Evolutionary conservation across 2,113 vertebrate genomes (phyloP), one percentile per base, ranked within the genome.

Genomic region (Hymenochirus boettgeri): DNA sequence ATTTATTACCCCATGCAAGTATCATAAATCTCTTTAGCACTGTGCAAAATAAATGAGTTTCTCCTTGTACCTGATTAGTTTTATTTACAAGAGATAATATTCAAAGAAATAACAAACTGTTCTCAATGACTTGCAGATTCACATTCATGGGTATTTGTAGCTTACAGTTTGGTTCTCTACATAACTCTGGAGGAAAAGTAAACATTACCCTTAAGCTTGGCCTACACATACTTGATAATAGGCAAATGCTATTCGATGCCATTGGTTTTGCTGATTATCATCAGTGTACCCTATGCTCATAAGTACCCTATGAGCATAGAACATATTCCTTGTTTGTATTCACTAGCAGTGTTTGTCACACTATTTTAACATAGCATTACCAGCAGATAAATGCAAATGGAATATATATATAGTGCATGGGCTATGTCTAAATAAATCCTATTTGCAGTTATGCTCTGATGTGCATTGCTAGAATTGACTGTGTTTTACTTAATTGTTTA

Each of bases 31-130:
- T 21, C 19, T 50, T 29, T 46, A 4, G 35, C 18, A 31, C 26
- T 33, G 11, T 29, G 18, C 3, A 17, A 31, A 29, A 24, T 12
- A 25, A 48, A 22, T 35, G 11, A 17, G 35, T 23, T 50, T 45
- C 31, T 26, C 31, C 19, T 21, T 61, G 8, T 23, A 61, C 1
- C n/a, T 47, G 24, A 48, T 61, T 26, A 21, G 58, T 23, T 47
- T 46, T 31, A 61, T 33, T 25, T 61, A 33, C 26, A 33, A 21
- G 18, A 48, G 42, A 48, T 61, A 61, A 48, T 29, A 45, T 47
- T 47, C 24, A 46, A 10, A 29, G 22, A 46, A 26, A 48, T 29
- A 15, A 11, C 11, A 57, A 23, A 23, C 17, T 11, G 21, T 42
- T 3, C 1, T 15, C 3, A 8, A n/a, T 26, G 51, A 55, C 31